Percentiles rank a stretch among this genome's conserved stretches.
Evolutionary conservation across 2,113 vertebrate species (phyloP).

Genomic region (Eleginops maclovinus): DNA sequence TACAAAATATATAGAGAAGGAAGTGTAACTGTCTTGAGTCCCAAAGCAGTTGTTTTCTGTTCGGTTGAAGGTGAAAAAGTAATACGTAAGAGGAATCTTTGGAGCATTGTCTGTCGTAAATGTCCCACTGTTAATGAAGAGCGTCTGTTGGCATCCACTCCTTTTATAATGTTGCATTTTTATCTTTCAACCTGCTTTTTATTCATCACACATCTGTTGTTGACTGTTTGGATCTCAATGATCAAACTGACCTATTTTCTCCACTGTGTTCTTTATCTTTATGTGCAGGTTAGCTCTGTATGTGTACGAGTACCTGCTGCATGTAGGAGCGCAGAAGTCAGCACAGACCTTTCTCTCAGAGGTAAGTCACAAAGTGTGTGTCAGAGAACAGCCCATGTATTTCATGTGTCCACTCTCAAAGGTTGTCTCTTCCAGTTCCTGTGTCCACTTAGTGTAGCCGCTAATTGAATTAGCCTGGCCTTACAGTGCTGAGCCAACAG

Average conservation of each 20-base stretch:
- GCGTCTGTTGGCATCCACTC: background rate
- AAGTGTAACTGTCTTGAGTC: conserved; percentile 4
- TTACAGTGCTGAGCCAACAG: conserved; percentile 68
- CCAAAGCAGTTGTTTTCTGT: conserved; percentile 8
- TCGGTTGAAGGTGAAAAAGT: background rate
- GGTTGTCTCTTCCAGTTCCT: conserved; percentile 30
- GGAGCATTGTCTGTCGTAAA: background rate
- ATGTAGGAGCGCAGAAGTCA: conserved; percentile 99
- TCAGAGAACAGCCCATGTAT: conserved; percentile 11
- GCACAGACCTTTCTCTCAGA: conserved; percentile 99
- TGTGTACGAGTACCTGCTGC: conserved; percentile 98
- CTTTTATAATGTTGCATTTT: background rate
- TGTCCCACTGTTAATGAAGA: background rate
- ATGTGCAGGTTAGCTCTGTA: conserved; percentile 94
- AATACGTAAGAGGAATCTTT: background rate
- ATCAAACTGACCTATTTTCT: conserved; percentile 16
- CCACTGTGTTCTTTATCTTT: conserved; percentile 41
- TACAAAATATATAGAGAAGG: conserved; percentile 12
- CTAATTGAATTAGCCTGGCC: conserved; percentile 69
- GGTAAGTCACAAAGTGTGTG: conserved; percentile 84
- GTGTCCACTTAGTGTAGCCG: conserved; percentile 56
- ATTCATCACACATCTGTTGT: background rate
- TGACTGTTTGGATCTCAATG: background rate
- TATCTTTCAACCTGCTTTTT: background rate
- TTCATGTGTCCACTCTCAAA: conserved; percentile 49